Evolutionary conservation across 2,113 vertebrate genomes (phyloP).

Genomic region (Serilophus lunatus): DNA sequence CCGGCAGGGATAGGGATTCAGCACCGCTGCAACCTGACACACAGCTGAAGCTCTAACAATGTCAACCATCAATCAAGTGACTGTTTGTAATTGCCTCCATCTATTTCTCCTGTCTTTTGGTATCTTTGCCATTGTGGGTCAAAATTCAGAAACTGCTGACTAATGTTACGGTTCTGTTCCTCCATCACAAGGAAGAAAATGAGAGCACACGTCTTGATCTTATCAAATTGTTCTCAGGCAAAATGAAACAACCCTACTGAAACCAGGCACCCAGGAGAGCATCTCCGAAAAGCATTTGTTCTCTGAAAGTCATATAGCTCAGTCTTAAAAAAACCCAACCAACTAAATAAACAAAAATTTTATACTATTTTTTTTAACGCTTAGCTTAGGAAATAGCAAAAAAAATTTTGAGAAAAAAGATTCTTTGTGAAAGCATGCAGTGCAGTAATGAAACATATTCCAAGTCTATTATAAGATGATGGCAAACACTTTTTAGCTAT

Average conservation of each 20-base stretch:
- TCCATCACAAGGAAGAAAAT: conserved; percentile 41
- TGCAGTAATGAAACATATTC: neutral
- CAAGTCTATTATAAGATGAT: neutral
- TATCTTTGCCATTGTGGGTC: conserved; percentile 74
- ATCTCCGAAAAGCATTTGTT: neutral
- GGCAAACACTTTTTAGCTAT: neutral
- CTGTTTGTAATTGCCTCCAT: conserved; percentile 81
- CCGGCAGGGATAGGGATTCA: conserved; percentile 67
- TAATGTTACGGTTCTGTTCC: conserved; percentile 63
- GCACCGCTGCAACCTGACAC: conserved; percentile 69
- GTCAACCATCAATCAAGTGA: conserved; percentile 80
- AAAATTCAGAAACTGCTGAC: conserved; percentile 78
- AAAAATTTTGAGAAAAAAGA: neutral
- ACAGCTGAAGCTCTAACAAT: conserved; percentile 73
- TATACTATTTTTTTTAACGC: neutral
- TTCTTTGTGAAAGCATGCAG: neutral
- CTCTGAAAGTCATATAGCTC: neutral
- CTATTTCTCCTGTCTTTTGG: conserved; percentile 76
- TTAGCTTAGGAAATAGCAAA: neutral
- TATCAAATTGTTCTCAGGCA: conserved; percentile 15
- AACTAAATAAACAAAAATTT: neutral
- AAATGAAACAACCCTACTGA: neutral
- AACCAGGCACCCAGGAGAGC: neutral
- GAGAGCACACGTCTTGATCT: neutral
- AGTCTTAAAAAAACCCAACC: neutral